Conservation (phyloP, 2,888 invertebrate species). For the Aethes cnicana region DNA sequence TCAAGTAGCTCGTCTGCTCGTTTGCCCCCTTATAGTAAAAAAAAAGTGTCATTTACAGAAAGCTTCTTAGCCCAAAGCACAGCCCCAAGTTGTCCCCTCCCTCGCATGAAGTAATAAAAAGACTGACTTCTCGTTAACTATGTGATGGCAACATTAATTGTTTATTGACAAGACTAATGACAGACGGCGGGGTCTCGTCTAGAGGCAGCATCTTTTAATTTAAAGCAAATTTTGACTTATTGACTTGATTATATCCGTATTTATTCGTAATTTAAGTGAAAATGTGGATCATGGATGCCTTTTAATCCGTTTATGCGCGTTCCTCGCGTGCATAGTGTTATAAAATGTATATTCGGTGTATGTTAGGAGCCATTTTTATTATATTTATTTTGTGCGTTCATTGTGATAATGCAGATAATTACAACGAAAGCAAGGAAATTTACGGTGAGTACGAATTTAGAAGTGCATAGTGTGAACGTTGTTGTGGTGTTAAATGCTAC, state of each 20-base stretch:
- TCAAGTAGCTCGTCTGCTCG: too few relatives aligned
- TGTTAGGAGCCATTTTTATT: slow-evolving; percentile 81
- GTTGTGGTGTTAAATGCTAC: background rate
- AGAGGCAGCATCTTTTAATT: slow-evolving; percentile 70
- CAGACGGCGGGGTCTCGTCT: slow-evolving; percentile 74
- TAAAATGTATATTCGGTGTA: slow-evolving; percentile 76
- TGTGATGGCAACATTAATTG: slow-evolving; percentile 66
- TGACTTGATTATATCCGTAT: slow-evolving; percentile 62
- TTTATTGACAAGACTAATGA: slow-evolving; percentile 81
- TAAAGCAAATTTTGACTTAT: slow-evolving; percentile 63
- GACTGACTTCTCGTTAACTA: slow-evolving; percentile 11
- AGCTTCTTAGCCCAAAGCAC: too few relatives aligned
- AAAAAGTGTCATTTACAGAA: too few relatives aligned
- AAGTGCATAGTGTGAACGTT: slow-evolving; percentile 14
- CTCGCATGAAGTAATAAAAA: too few relatives aligned
- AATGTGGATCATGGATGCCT: slow-evolving; percentile 70
- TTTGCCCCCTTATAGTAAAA: too few relatives aligned
- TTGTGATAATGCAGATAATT: slow-evolving; percentile 77
- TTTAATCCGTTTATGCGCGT: slow-evolving; percentile 64
- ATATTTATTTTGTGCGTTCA: slow-evolving; percentile 81
- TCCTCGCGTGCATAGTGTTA: slow-evolving; percentile 59
- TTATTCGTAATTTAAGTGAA: slow-evolving; percentile 60
- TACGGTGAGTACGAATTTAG: slow-evolving; percentile 61
- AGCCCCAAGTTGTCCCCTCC: too few relatives aligned
- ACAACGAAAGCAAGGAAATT: slow-evolving; percentile 78